phyloP scores from a whole-genome alignment of 1,140 invertebrate species.

The Holcopasites calliopsidis region DNA sequence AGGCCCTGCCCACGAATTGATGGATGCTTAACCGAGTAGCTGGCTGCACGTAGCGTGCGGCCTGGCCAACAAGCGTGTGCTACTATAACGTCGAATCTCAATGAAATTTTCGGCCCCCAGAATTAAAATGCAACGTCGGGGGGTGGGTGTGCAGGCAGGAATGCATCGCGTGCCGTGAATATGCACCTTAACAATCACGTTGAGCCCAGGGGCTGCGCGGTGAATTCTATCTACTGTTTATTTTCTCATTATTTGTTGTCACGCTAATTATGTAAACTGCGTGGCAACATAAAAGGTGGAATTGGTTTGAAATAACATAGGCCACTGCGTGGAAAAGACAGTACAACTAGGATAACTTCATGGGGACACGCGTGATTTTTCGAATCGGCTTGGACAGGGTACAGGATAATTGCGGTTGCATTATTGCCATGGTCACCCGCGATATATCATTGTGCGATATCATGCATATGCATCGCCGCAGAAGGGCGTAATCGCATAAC shows the following conservation, averaged over 20 bases:
- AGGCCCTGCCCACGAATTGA: constrained; percentile 71
- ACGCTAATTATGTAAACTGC: not conserved
- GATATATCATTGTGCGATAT: constrained; percentile 68
- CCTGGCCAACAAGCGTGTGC: constrained; percentile 40
- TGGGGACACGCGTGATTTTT: constrained; percentile 4
- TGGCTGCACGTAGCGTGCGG: constrained; percentile 53
- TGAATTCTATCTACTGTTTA: too few species aligned
- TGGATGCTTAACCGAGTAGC: constrained; percentile 75
- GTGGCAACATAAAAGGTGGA: too few species aligned
- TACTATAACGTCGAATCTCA: constrained; percentile 53
- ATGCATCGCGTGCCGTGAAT: not conserved
- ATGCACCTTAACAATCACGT: too few species aligned
- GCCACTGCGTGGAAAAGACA: too few species aligned
- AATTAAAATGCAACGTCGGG: constrained; percentile 44
- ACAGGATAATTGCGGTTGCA: constrained; percentile 72
- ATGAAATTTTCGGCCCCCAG: constrained; percentile 29
- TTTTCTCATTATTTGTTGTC: too few species aligned
- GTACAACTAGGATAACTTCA: too few species aligned
- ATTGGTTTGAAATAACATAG: too few species aligned
- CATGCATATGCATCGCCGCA: constrained; percentile 73
- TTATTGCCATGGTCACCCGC: constrained; percentile 74
- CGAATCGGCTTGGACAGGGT: not conserved
- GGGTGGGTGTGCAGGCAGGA: not conserved
- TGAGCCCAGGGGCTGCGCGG: too few species aligned
- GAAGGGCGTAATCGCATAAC: constrained; percentile 53